Evolutionary conservation across 2,888 invertebrate genomes (phyloP), one percentile per base, ranked within the genome.

Genomic region (Eilema sororculum): DNA sequence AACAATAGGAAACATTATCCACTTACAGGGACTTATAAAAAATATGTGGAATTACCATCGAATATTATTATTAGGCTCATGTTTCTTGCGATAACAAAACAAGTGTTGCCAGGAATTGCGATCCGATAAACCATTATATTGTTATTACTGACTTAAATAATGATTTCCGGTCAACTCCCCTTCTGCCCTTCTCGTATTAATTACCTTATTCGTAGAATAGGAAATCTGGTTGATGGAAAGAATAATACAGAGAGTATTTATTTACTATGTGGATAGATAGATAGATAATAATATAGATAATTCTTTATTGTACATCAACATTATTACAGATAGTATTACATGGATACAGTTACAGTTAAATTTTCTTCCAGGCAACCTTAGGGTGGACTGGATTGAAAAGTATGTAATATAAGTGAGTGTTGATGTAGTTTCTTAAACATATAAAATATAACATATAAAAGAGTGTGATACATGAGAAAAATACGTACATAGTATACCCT

Each of bases 61-160:
- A 52, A 52, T 52, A 52, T 20, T 20, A 46, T 20, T 41, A 41
- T 41, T 13, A 16, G 41, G 10, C 41, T 41, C 24, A 37, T 25
- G 41, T 41, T 25, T 62, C 16, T 41, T 20, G 20, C 24, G 62
- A 41, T 62, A 62, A 62, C 24, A 62, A 41, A 41, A 41, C 20
- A 62, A 24, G 6, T 62, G 41, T 62, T 62, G 20, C 41, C 62
- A 41, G 62, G 41, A 62, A 62, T 41, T 24, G 41, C 22, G 24
- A 24, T 25, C 24, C 24, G 62, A 62, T 62, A 41, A 41, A 41
- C 41, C 16, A 37, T 16, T 1, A 22, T 20, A 33, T 25, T 16
- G 8, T 8, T 60, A 12, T 33, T 22, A 12, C 25, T 20, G 16
- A 20, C 33, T 33, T 62, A 41, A 62, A 37, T 62, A 25, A 62